phyloP scores from a whole-genome alignment of 2,113 vertebrate species.

The Lamprologus tigripictilis region DNA sequence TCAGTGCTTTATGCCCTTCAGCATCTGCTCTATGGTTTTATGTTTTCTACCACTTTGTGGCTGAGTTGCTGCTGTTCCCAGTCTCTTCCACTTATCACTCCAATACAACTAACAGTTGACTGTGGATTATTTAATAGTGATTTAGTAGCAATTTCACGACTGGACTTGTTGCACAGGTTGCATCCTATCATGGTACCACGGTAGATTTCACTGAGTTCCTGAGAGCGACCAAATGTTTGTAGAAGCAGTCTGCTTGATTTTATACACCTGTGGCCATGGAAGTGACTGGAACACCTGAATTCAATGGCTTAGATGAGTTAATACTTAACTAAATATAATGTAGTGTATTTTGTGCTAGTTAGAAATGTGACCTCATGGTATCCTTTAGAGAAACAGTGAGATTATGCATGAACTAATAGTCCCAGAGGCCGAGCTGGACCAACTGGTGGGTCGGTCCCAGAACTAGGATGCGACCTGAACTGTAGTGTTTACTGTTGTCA shows the following conservation, averaged over 20 bases:
- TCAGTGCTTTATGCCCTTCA: not conserved
- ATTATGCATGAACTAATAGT: not conserved
- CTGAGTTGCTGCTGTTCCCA: not conserved
- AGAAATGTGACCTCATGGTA: not conserved
- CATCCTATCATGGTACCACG: fast-evolving
- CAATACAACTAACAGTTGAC: not conserved
- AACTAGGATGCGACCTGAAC: slow-evolving; percentile 48
- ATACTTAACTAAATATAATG: not conserved
- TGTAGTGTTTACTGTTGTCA: slow-evolving; percentile 24
- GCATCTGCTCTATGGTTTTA: not conserved
- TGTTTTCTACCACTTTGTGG: not conserved
- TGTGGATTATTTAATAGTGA: not conserved
- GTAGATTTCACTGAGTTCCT: fast-evolving
- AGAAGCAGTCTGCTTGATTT: not conserved
- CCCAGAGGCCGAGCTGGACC: not conserved
- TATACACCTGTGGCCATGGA: not conserved
- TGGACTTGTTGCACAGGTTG: not conserved
- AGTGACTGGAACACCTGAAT: not conserved
- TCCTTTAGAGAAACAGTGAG: not conserved
- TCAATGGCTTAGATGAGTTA: not conserved
- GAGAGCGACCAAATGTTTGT: not conserved
- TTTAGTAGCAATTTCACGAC: not conserved
- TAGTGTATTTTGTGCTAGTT: not conserved
- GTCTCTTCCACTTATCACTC: not conserved
- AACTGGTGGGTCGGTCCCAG: not conserved